Percentiles rank a stretch among this genome's conserved stretches.
These are phyloP conservation scores for Tokudaia tokunoshimensis DNA, from an alignment of 2,797 vertebrate species.

Conservation along the genomic window DNA sequence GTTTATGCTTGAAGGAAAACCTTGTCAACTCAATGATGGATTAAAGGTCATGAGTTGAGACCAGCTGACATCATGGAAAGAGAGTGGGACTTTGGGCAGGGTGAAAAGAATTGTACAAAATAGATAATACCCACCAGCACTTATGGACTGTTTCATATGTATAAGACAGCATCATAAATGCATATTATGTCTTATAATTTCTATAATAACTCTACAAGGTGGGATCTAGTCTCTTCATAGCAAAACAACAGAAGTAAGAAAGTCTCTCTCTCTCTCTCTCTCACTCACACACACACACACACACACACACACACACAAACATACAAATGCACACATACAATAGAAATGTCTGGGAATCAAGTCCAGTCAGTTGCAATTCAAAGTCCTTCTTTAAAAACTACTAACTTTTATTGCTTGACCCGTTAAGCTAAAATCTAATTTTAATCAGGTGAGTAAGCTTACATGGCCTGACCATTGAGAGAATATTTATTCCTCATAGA, in stretches of 20 bases:
- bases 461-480: not conserved
- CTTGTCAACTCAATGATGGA: constrained; percentile 8
- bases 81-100: not conserved
- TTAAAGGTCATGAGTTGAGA: constrained; percentile 32
- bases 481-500: constrained; percentile 34
- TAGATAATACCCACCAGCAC: not conserved
- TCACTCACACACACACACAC: not conserved
- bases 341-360: constrained; percentile 20
- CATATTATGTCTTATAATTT: not conserved
- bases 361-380: not conserved
- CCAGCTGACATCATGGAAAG: not conserved
- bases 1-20: not conserved
- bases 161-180: not conserved
- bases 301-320: not conserved
- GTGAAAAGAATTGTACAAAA: constrained; percentile 13
- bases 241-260: constrained; percentile 21
- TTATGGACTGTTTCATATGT: not conserved
- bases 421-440: constrained; percentile 45
- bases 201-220: not conserved
- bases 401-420: constrained; percentile 6
- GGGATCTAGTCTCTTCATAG: not conserved
- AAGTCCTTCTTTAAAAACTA: constrained; percentile 9
- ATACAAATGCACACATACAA: not conserved
- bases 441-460: constrained; percentile 46
- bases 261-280: not conserved